Evolutionary conservation across 2,888 invertebrate species (phyloP), one percentile per base, ranked within the genome.

Genomic region (Deilephila elpenor): DNA sequence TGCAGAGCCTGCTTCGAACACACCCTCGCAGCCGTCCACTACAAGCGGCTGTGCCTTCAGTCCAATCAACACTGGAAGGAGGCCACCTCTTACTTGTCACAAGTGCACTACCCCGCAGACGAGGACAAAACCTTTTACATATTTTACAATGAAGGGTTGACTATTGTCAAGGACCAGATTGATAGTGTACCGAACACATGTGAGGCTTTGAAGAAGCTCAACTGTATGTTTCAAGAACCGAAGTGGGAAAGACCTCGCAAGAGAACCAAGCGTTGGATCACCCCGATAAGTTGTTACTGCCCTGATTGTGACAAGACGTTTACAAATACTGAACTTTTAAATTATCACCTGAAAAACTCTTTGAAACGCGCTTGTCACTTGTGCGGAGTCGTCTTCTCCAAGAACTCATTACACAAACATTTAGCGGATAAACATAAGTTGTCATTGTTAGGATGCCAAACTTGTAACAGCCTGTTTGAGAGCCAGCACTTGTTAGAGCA

Each of bases 1-100:
- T 94, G 93, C 88, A 78, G 83, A 75, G 73, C 73, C 71, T 94
- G 93, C 83, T 83, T 83, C 20, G 84, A 87, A 71, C 87, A 85
- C 74, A 82, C 87, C 72, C 61, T 89, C 56, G 81, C 85, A 0
- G 89, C 90, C 2, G 78, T 83, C 51, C 80, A 80, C 74, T 91
- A 93, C 86, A 83, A 79, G 71, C 84, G 85, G 56, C 83, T 91
- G 59, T 88, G 87, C 81, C 75, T 77, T 29, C 80, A 83, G 60
- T 92, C 93, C 1, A 75, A 79, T 51, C 78, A 81, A 29, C 84
- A 87, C 44, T 94, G 93, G 93, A 71, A 67, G 14, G 78, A 83
- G 3, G 86, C 84, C 2, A 77, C 86, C 3, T 53, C 78, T 59
- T 82, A 81, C 67, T 76, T 93, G 19, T 59, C 79, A 44, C 67